Evolutionary conservation across 2,113 vertebrate species (phyloP).

Genomic region (Miniopterus natalensis): DNA sequence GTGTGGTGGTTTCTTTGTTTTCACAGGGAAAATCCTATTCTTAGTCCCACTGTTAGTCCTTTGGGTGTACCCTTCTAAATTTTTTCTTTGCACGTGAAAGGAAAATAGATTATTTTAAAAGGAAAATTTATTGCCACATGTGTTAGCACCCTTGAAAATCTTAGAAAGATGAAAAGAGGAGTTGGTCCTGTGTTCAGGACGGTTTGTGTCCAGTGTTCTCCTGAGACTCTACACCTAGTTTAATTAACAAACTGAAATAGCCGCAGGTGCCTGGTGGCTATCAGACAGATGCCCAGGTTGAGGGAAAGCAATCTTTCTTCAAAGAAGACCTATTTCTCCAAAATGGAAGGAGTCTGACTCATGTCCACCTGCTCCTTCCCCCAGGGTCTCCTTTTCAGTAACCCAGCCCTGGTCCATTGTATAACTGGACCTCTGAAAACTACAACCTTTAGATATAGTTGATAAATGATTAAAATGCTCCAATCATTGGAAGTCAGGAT

Average conservation of each 20-base stretch:
- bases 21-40: not conserved
- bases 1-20: not conserved
- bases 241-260: not conserved
- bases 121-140: not conserved
- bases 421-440: not conserved
- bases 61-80: not conserved
- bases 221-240: not conserved
- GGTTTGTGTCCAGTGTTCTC: not conserved
- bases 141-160: not conserved
- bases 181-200: not conserved
- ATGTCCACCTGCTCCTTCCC: fast-evolving
- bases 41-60: not conserved
- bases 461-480: not conserved
- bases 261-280: not conserved
- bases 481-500: not conserved
- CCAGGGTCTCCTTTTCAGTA: not conserved
- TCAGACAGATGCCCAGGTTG: not conserved
- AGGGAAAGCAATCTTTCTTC: not conserved
- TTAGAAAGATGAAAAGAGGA: not conserved
- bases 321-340: not conserved
- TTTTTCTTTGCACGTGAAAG: not conserved
- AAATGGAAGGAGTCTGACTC: not conserved
- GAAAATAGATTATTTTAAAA: not conserved
- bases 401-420: not conserved
- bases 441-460: not conserved